Percentiles rank a stretch among this genome's conserved stretches.
Evolutionary conservation across 1,140 invertebrate genomes (phyloP).

Genomic region (Drosophila kepulauana): DNA sequence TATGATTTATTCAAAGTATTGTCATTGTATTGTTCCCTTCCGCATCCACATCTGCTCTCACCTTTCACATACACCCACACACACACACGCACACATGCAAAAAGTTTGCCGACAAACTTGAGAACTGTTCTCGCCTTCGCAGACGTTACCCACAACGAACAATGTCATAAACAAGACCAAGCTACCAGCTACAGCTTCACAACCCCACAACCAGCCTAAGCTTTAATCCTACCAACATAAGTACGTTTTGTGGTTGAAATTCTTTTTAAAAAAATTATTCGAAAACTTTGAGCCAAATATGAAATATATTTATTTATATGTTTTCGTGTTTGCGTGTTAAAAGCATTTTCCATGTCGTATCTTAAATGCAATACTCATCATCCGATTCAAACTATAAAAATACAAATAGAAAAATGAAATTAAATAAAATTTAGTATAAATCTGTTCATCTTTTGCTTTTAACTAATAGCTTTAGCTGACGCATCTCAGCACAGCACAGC

Average conservation of each 20-base stretch:
- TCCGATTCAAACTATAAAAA: conserved; percentile 1
- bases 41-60: neutral
- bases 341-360: conserved; percentile 7
- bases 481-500: too few species aligned
- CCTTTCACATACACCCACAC: neutral
- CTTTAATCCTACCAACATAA: conserved; percentile 30
- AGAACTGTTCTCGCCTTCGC: conserved; percentile 60
- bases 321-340: conserved; percentile 4
- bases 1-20: conserved; percentile 80
- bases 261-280: conserved; percentile 73
- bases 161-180: conserved; percentile 59
- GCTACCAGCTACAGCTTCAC: neutral
- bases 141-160: conserved; percentile 28
- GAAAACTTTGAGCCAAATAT: conserved; percentile 64
- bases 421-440: neutral
- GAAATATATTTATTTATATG: conserved; percentile 28
- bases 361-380: conserved; percentile 22
- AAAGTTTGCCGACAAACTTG: conserved; percentile 60
- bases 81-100: conserved; percentile 13
- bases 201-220: conserved; percentile 26
- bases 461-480: neutral
- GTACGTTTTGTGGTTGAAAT: conserved; percentile 28
- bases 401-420: neutral
- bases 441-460: conserved; percentile 8
- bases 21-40: conserved; percentile 52